Conservation (phyloP, 2,888 invertebrate genomes). For the Pammene aurita region DNA sequence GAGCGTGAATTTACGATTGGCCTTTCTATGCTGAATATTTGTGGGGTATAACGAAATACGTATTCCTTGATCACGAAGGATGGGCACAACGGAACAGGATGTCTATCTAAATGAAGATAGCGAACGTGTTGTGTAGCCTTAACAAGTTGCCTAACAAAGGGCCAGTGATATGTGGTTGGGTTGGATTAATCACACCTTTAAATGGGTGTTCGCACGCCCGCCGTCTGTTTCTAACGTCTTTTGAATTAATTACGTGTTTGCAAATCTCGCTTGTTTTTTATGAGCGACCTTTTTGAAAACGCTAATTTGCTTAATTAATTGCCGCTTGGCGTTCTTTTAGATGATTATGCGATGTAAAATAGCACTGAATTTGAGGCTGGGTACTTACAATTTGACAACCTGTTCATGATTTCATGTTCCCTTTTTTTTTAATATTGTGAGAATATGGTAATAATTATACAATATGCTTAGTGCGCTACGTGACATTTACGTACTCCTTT, state of each 20-base stretch:
- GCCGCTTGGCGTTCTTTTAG: constrained; percentile 14
- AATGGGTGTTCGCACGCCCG: constrained; percentile 38
- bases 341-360: constrained; percentile 17
- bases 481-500: too few relatives aligned
- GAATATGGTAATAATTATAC: too few relatives aligned
- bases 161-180: constrained; percentile 40
- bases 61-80: constrained; percentile 51
- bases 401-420: constrained; percentile 3
- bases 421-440: neutral
- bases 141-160: constrained; percentile 45
- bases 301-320: constrained; percentile 32
- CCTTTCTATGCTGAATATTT: constrained; percentile 20
- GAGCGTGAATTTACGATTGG: constrained; percentile 16
- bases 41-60: constrained; percentile 43
- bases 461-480: too few relatives aligned
- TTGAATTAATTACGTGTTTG: constrained; percentile 38
- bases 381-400: neutral
- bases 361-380: constrained; percentile 1
- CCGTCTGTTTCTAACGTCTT: constrained; percentile 32
- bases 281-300: constrained; percentile 20
- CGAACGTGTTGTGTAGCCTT: constrained; percentile 51
- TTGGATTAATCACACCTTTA: constrained; percentile 44
- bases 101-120: constrained; percentile 56
- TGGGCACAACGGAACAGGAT: constrained; percentile 51
- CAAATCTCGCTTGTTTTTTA: constrained; percentile 25